Conservation (phyloP, 2,888 invertebrate genomes). For the Dryomyza anilis region DNA sequence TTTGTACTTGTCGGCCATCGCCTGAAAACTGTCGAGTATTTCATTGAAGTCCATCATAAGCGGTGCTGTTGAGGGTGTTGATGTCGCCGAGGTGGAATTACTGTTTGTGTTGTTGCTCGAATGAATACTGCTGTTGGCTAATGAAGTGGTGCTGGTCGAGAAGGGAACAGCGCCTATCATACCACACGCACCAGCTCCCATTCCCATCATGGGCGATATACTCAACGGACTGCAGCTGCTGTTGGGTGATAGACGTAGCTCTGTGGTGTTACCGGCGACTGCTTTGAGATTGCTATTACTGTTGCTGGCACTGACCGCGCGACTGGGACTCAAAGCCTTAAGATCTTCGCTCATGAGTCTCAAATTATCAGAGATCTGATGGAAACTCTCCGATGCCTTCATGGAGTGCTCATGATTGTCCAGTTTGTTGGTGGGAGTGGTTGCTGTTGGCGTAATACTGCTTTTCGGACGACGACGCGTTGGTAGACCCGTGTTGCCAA, state of each 20-base stretch:
- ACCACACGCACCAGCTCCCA: background rate
- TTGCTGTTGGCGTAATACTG: conserved; percentile 33
- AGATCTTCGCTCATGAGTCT: conserved; percentile 60
- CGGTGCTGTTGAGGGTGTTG: conserved; percentile 53
- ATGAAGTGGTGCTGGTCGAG: conserved; percentile 35
- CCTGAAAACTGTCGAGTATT: conserved; percentile 60
- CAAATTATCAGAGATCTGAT: conserved; percentile 60
- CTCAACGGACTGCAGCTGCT: conserved; percentile 47
- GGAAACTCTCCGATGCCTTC: conserved; percentile 58
- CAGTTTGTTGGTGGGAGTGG: conserved; percentile 35
- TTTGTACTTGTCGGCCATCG: conserved; percentile 60
- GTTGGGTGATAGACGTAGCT: conserved; percentile 47
- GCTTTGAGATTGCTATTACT: conserved; percentile 48
- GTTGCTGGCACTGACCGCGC: conserved; percentile 43
- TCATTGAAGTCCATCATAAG: conserved; percentile 58
- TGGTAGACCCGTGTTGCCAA: conserved; percentile 18
- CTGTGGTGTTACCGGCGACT: conserved; percentile 33
- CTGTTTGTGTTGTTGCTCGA: conserved; percentile 23
- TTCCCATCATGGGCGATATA: conserved; percentile 44
- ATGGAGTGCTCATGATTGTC: conserved; percentile 54
- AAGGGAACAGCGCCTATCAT: conserved; percentile 32
- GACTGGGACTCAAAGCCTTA: conserved; percentile 57
- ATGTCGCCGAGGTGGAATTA: conserved; percentile 40
- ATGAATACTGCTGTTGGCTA: conserved; percentile 14
- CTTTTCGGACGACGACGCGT: conserved; percentile 46